Evolutionary conservation across 2,113 vertebrate genomes (phyloP).

Genomic region (Elephas maximus): DNA sequence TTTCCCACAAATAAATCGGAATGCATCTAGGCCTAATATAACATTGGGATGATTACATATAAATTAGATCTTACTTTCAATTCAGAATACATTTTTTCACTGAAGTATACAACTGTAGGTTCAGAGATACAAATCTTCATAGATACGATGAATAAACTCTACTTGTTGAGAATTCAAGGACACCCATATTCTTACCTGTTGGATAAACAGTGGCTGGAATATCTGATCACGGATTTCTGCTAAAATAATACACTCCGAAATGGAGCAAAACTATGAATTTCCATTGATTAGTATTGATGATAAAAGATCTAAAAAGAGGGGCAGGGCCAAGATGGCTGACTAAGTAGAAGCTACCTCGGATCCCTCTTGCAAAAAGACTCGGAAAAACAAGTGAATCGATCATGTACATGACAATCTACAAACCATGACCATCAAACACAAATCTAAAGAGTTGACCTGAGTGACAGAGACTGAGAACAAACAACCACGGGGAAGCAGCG

Average conservation of each 20-base stretch:
- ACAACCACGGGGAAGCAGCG: too few relatives aligned
- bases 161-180: background rate
- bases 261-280: background rate
- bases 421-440: too few relatives aligned
- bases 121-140: background rate
- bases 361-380: too few relatives aligned
- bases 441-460: too few relatives aligned
- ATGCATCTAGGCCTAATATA: background rate
- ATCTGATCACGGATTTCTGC: background rate
- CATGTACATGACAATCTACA: too few relatives aligned
- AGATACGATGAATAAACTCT: background rate
- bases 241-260: background rate
- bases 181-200: background rate
- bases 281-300: background rate
- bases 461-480: too few relatives aligned
- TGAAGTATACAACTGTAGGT: background rate
- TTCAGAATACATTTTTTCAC: slow-evolving; percentile 5
- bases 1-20: background rate
- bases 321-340: too few relatives aligned
- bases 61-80: background rate
- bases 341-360: too few relatives aligned
- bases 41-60: background rate
- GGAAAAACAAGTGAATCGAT: too few relatives aligned
- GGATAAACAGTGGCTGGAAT: background rate
- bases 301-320: background rate